Base-by-base conservation (phyloP, 1,140 invertebrate genomes). In the Drosophila pachea region DNA sequence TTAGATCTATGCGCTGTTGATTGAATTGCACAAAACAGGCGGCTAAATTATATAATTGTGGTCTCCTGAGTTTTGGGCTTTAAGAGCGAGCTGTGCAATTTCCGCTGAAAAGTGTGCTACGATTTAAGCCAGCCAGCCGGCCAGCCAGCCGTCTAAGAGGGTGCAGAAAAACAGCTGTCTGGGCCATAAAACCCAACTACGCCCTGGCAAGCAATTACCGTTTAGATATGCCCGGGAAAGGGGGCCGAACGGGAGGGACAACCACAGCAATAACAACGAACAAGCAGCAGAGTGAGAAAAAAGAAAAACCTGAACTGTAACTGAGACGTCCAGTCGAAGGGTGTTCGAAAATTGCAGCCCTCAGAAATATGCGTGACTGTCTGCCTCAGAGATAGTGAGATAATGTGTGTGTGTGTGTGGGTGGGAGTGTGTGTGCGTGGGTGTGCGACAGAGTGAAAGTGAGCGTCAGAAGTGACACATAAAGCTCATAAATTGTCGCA, bases 391-490 rank as follows among this genome's bases (percentile, higher is more conserved):
- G 22, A 22, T 22, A 22, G 22, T 32, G 68, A n/a, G n/a, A n/a
- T n/a, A n/a, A n/a, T n/a, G n/a, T 32, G 29, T 59, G 11, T 36
- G 11, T 50, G 7, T 33, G 38, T 43, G 12, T 31, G 16, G 22
- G 33, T 35, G 16, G 48, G 31, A 7, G 55, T 32, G 68, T 38
- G 35, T 63, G n/a, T 61, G 36, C 59, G 48, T 22, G 14, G 47
- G 22, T 73, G 54, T 49, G 62, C 61, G 31, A 8, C 58, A 68
- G 48, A 79, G 81, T 76, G 79, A 84, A 84, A 84, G 81, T 84
- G 73, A 72, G 73, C 81, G 84, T 86, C 81, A 86, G 70, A 86
- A 86, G 77, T 86, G 81, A 86, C 81, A 86, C 77, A 86, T 77
- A 86, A 86, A 86, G 71, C 74, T 86, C 81, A 86, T 86, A 86